phyloP scores from a whole-genome alignment of 2,888 invertebrate genomes.

The Scaptomyza cyrtandrae region DNA sequence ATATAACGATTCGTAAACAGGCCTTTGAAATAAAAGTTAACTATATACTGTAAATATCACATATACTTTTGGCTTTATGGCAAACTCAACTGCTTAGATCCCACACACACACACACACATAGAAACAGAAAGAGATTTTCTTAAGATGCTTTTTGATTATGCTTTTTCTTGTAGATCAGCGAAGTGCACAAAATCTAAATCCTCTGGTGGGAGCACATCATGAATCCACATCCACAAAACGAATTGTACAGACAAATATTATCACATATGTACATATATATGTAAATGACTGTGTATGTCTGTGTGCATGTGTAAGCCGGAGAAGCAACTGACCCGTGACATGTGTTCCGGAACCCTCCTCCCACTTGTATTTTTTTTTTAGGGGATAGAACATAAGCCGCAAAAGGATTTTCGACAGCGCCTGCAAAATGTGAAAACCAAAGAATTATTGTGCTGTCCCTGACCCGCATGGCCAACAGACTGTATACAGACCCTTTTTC shows the following conservation, averaged over 20 bases:
- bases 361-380: neutral
- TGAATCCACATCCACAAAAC: neutral
- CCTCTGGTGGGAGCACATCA: neutral
- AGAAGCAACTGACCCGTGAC: conserved; percentile 70
- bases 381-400: conserved; percentile 66
- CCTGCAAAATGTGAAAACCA: conserved; percentile 67
- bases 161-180: neutral
- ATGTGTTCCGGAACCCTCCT: conserved; percentile 60
- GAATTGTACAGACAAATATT: conserved; percentile 1
- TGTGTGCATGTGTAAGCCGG: conserved; percentile 36
- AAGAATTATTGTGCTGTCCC: conserved; percentile 77
- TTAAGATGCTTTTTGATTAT: neutral
- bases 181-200: neutral
- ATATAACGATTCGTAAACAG: too few species aligned
- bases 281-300: conserved; percentile 10
- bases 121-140: too few species aligned
- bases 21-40: too few species aligned
- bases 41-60: too few species aligned
- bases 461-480: conserved; percentile 67
- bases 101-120: too few species aligned
- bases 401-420: conserved; percentile 77
- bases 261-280: neutral
- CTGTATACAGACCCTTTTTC: conserved; percentile 27
- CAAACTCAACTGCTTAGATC: too few species aligned
- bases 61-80: too few species aligned